Evolutionary conservation across 2,113 vertebrate genomes (phyloP), one percentile per base, ranked within the genome.

Genomic region (Prinia subflava): DNA sequence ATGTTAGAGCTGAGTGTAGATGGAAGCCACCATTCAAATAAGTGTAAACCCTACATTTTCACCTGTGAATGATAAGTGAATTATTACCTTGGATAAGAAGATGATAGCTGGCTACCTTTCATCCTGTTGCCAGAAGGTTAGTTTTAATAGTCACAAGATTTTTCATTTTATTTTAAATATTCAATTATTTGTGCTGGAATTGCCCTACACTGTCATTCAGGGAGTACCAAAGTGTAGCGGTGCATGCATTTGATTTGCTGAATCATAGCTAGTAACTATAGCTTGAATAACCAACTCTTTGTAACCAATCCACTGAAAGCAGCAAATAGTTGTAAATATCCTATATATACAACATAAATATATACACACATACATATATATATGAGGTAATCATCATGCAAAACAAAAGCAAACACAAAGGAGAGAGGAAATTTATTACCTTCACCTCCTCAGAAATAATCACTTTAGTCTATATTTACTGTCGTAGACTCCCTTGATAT

Each of bases 331-430:
- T 5, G 1, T 35, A 83, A 89, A 62, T 69, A 41, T 17, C 4
- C 2, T 60, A 33, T 25, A n/a, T 37, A 35, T 10, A 10, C 2
- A 20, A 13, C 15, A 25, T 7, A 23, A 3, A 25, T 7, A 18
- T 2, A 15, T 2, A 17, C 8, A 21, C 2, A 30, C 1, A 13
- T 2, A 13, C 7, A 10, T 2, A 28, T 2, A 13, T 67, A 30
- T 33, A 18, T 56, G 28, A 79, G 15, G 6, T 23, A 11, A 52
- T 76, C 24, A 65, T 30, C 13, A 53, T 18, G 11, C 17, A 79
- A 85, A 88, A 63, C 6, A 63, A 33, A 89, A 79, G 44, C 5
- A 71, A 69, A 71, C 53, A 4, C 3, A 63, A 64, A 42, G 7
- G 5, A 25, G 24, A 64, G 4, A 17, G 28, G 2, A 74, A 17